These are phyloP conservation scores for Sthenelais limicola DNA, from an alignment of 2,888 invertebrate species.

Conservation along the genomic window DNA sequence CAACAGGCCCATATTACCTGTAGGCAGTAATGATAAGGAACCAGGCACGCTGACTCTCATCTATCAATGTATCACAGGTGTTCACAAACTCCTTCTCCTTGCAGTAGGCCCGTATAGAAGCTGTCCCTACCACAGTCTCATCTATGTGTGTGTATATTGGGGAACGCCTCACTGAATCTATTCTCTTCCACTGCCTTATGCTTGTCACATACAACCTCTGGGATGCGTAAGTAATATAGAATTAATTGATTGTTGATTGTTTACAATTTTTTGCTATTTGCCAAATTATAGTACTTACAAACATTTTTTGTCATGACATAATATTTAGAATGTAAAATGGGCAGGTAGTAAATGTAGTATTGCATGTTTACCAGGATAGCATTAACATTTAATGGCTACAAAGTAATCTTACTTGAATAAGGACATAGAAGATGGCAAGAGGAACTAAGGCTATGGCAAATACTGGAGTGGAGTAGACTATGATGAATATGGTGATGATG, in stretches of 20 bases:
- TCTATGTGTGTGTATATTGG: conserved; percentile 96
- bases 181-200: conserved; percentile 70
- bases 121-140: conserved; percentile 84
- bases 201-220: conserved; percentile 27
- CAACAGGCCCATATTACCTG: too few species aligned
- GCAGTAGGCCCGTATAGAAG: conserved; percentile 86
- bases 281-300: too few species aligned
- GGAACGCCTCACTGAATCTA: conserved; percentile 92
- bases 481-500: conserved; percentile 61
- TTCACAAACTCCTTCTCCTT: conserved; percentile 77
- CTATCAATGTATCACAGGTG: conserved; percentile 45
- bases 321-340: too few species aligned
- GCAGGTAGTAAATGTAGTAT: too few species aligned
- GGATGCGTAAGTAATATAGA: too few species aligned
- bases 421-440: conserved; percentile 62
- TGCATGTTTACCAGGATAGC: too few species aligned
- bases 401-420: conserved; percentile 47
- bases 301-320: too few species aligned
- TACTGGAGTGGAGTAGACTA: conserved; percentile 61
- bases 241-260: too few species aligned
- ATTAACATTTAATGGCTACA: too few species aligned
- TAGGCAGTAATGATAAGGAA: conserved; percentile 30
- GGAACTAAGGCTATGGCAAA: conserved; percentile 58
- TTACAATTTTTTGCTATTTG: too few species aligned
- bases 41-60: conserved; percentile 51